Evolutionary conservation across 2,113 vertebrate species (phyloP).

Genomic region (Emydura subglobosa): DNA sequence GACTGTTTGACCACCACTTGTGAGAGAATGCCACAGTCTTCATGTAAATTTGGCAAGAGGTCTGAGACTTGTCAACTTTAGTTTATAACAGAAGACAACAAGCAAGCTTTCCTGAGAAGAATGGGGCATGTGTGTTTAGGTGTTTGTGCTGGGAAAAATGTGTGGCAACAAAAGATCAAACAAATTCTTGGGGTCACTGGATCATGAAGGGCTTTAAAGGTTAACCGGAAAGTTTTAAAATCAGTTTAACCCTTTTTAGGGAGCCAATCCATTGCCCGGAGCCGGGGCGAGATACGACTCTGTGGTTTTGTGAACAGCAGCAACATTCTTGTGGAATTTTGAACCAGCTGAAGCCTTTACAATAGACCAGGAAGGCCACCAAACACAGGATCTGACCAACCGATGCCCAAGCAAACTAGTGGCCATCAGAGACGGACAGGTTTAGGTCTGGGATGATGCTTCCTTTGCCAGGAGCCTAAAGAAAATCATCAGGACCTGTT

Average conservation of each 20-base stretch:
- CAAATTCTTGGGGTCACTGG: neutral
- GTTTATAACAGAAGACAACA: neutral
- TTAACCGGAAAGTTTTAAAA: neutral
- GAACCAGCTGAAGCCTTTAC: fast-evolving
- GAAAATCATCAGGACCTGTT: neutral
- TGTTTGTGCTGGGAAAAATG: neutral
- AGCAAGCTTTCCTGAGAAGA: neutral
- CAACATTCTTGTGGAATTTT: fast-evolving
- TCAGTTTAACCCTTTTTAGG: neutral
- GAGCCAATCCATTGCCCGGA: neutral
- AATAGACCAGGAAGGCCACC: fast-evolving
- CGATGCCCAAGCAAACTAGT: fast-evolving
- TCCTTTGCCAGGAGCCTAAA: too few relatives aligned
- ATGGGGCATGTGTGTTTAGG: neutral
- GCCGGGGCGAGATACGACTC: fast-evolving
- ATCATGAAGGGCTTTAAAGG: neutral
- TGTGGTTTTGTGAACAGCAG: neutral
- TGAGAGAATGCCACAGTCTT: neutral
- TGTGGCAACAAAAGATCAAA: neutral
- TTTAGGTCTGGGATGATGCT: fast-evolving
- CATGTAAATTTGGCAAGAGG: neutral
- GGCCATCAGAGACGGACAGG: fast-evolving
- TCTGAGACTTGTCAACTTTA: conserved; percentile 30
- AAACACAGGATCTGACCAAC: neutral
- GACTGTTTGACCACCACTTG: conserved; percentile 18